Evolutionary conservation across 2,113 vertebrate genomes (phyloP).

Genomic region (Arothron firmamentum): DNA sequence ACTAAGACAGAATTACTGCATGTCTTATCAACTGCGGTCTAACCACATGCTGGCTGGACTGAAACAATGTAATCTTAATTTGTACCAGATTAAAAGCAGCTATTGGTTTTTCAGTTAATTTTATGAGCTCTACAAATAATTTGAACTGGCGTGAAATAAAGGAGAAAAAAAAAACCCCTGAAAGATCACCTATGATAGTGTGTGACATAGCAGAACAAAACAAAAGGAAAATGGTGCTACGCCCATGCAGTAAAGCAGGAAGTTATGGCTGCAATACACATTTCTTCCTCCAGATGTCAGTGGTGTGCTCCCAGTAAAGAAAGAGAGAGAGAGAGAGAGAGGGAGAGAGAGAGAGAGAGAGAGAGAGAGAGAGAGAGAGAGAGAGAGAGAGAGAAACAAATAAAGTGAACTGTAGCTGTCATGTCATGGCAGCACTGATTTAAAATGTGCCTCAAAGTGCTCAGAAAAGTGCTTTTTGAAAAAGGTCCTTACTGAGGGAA

Average conservation of each 20-base stretch:
- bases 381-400: constrained; percentile 7
- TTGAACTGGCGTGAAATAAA: constrained; percentile 6
- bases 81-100: constrained; percentile 25
- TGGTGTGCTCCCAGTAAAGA: constrained; percentile 56
- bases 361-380: constrained; percentile 1
- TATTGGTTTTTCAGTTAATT: neutral
- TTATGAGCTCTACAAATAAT: constrained; percentile 6
- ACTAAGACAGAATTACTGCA: constrained; percentile 30
- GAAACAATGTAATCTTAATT: constrained; percentile 25
- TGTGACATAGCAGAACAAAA: constrained; percentile 25
- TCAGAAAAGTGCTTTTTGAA: constrained; percentile 67
- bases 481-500: constrained; percentile 56
- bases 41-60: constrained; percentile 7
- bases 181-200: constrained; percentile 5
- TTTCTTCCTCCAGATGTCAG: constrained; percentile 66
- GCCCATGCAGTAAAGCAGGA: constrained; percentile 52
- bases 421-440: constrained; percentile 50
- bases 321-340: constrained; percentile 8
- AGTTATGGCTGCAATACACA: constrained; percentile 33
- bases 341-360: constrained; percentile 4
- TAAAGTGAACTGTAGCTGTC: constrained; percentile 56
- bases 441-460: constrained; percentile 70
- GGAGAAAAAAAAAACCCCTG: constrained; percentile 11
- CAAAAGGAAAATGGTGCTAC: constrained; percentile 41
- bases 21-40: constrained; percentile 25